Conservation (phyloP, 2,888 invertebrate genomes). For the Drosophila flavopinicola region DNA sequence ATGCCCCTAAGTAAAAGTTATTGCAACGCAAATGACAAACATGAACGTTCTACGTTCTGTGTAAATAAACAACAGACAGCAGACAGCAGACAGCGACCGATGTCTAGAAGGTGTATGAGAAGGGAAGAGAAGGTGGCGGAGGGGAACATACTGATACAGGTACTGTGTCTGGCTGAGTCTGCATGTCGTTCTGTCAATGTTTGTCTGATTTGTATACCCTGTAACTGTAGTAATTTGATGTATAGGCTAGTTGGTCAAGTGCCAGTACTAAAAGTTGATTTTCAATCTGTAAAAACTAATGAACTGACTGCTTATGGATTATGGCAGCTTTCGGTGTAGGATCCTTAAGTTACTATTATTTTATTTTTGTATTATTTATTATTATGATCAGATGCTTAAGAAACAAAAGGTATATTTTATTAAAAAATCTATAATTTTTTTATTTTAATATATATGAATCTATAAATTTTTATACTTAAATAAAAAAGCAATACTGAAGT, state of each 20-base stretch:
- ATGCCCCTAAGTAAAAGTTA: slow-evolving; percentile 68
- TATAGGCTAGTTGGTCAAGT: background rate
- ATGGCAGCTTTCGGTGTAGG: too few relatives aligned
- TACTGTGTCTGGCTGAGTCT: slow-evolving; percentile 1
- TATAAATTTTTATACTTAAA: too few relatives aligned
- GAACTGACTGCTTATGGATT: too few relatives aligned
- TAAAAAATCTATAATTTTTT: too few relatives aligned
- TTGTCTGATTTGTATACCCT: slow-evolving; percentile 35
- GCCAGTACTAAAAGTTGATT: background rate
- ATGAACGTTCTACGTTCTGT: slow-evolving; percentile 49
- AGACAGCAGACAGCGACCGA: slow-evolving; percentile 18
- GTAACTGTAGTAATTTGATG: background rate
- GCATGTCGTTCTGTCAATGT: slow-evolving; percentile 2
- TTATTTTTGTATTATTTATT: too few relatives aligned
- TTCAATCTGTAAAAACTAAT: too few relatives aligned
- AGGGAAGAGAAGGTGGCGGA: background rate
- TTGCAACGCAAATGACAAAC: slow-evolving; percentile 77
- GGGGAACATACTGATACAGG: slow-evolving; percentile 17
- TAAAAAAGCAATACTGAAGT: too few relatives aligned
- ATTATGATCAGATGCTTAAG: too few relatives aligned
- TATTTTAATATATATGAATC: too few relatives aligned
- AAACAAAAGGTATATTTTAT: too few relatives aligned
- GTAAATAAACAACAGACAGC: slow-evolving; percentile 65
- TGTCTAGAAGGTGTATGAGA: slow-evolving; percentile 18
- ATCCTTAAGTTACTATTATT: too few relatives aligned